Base-by-base conservation (phyloP, 2,113 vertebrate genomes). In the Carettochelys insculpta region DNA sequence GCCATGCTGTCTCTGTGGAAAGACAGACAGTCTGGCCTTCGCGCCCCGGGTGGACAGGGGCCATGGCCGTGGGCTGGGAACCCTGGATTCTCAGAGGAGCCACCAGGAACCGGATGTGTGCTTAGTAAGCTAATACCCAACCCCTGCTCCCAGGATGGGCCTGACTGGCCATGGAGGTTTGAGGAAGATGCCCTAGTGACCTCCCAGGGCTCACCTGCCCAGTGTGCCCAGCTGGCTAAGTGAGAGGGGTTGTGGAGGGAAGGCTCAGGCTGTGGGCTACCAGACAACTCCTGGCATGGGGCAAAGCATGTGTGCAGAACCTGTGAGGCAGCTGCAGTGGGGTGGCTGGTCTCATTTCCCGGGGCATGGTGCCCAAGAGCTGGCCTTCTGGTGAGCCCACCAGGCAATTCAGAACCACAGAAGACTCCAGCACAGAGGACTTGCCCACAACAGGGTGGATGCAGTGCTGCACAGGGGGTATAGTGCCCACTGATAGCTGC, bases 61-160 rank as follows among this genome's bases (percentile, higher is more conserved):
- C 58, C 16, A 7, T 13, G 31, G 58, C 16, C 34, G 11, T 9
- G 58, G 16, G n/a, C 58, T 65, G 16, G 16, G 34, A 16, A 65
- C 34, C 34, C 16, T n/a, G 58, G 16, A n/a, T 17, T 65, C 31
- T 19, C 31, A 9, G 58, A 3, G 56, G 58, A n/a, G 61, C 61
- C 38, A 27, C 54, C 27, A 54, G n/a, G n/a, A n/a, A n/a, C n/a
- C n/a, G n/a, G n/a, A n/a, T n/a, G n/a, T n/a, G n/a, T n/a, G n/a
- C n/a, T n/a, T n/a, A n/a, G n/a, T n/a, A n/a, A n/a, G n/a, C 50
- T 7, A 1, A 5, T 0, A 3, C 34, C 34, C 11, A 31, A 0
- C 0, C 51, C 9, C 54, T 24, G 75, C 75, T 47, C 43, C 51
- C 51, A 11, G 61, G 1, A 0, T 38, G 61, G 43, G 4, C 29